Conservation (phyloP, 2,888 invertebrate genomes). For the Stenolophus ochropezus region DNA sequence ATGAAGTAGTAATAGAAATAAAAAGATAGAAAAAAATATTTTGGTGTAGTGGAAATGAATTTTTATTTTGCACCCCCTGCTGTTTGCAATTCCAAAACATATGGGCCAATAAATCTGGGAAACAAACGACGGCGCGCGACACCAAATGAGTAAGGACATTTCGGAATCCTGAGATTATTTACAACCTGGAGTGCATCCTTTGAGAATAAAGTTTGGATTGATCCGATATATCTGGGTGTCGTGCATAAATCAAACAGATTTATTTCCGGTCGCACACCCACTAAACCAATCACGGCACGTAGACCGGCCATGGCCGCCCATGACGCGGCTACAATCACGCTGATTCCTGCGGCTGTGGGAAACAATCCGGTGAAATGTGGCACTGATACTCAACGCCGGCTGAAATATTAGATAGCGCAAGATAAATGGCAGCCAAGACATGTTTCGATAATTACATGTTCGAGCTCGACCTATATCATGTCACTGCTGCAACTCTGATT, state of each 20-base stretch:
- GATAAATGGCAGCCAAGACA: neutral
- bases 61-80: neutral
- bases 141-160: conserved; percentile 15
- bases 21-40: no score
- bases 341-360: conserved; percentile 28
- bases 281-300: conserved; percentile 57
- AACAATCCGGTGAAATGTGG: conserved; percentile 45
- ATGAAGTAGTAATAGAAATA: no score
- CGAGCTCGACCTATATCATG: neutral
- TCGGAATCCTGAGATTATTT: conserved; percentile 48
- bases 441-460: neutral
- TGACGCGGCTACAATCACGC: conserved; percentile 42
- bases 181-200: conserved; percentile 27
- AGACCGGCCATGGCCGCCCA: conserved; percentile 2
- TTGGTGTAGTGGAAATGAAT: no score
- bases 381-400: neutral
- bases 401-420: neutral
- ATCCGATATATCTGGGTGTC: conserved; percentile 52
- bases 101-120: neutral
- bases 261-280: conserved; percentile 59
- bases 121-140: conserved; percentile 2
- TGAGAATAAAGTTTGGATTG: conserved; percentile 55
- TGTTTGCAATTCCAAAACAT: neutral
- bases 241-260: conserved; percentile 60
- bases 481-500: no score